Base-by-base conservation (phyloP, 2,888 invertebrate genomes). In the Corbicula japonica region DNA sequence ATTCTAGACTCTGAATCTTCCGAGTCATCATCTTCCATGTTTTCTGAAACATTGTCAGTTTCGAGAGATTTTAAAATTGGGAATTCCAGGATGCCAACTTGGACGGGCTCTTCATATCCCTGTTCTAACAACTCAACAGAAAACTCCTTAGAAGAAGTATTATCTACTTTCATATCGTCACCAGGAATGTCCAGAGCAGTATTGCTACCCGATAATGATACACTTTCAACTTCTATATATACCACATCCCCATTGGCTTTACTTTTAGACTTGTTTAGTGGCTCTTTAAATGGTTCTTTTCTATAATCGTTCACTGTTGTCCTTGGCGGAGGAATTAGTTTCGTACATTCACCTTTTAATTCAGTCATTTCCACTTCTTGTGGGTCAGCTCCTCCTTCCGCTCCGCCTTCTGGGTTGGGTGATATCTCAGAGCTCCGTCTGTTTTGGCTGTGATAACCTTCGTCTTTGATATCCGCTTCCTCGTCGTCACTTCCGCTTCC, bases 201-300 rank as follows among this genome's bases (percentile, higher is more conserved):
- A 1, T 44, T 52, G n/a, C 72, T 75, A n/a, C 50, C 60, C 30
- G 60, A 46, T 34, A 82, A 21, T 26, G 75, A 63, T 21, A 83
- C 71, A 76, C 78, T 83, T 65, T 83, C 83, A 5, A 83, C 76
- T 41, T 83, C 83, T 50, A 83, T 83, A 74, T 83, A 83, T 10
- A 73, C 80, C 15, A 83, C 60, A 34, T 83, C 80, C n/a, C 44
- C 74, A 23, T 54, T 65, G 23, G 8, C 35, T 6, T 52, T 50
- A 32, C 30, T 62, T 62, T 62, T 41, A 6, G 8, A n/a, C 0
- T 26, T 23, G n/a, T 30, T 21, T 28, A 28, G 26, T 23, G 8
- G 38, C 54, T 52, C 52, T 66, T 66, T 73, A 50, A 77, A 75
- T 5, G 77, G 76, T 60, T 77, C 72, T 41, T 50, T 61, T 56